These are phyloP conservation scores for Rhynchonema sp. DNA, from an alignment of 2,888 invertebrate species.

Conservation along the genomic window DNA sequence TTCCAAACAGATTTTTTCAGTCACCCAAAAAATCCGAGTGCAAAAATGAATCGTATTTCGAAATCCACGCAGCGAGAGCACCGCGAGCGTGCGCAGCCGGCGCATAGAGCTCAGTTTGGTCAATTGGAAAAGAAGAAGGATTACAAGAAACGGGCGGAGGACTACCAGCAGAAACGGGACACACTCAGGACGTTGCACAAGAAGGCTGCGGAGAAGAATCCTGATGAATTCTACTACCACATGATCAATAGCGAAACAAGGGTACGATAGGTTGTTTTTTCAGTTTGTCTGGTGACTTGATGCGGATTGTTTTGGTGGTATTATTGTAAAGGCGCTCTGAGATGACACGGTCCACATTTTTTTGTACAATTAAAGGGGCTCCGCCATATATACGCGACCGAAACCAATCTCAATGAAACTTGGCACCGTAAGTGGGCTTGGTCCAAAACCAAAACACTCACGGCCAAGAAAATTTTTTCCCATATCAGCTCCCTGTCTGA, in stretches of 20 bases:
- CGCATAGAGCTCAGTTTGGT: conserved; percentile 15
- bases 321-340: too few species aligned
- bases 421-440: too few species aligned
- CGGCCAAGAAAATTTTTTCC: too few species aligned
- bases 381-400: too few species aligned
- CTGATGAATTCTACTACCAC: conserved; percentile 94
- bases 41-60: background rate
- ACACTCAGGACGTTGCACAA: conserved; percentile 59
- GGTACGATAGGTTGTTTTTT: background rate
- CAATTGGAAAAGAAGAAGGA: conserved; percentile 26
- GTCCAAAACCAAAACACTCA: too few species aligned
- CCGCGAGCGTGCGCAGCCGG: conserved; percentile 17
- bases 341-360: too few species aligned
- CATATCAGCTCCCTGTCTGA: too few species aligned
- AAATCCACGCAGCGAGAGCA: conserved; percentile 14
- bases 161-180: conserved; percentile 45
- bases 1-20: too few species aligned
- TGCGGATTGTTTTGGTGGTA: too few species aligned
- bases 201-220: conserved; percentile 72
- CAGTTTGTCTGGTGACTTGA: background rate
- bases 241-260: conserved; percentile 57
- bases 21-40: too few species aligned
- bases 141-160: conserved; percentile 22
- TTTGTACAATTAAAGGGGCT: too few species aligned
- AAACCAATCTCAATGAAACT: too few species aligned